These are phyloP conservation scores for Formica selysi DNA, from an alignment of 1,140 invertebrate genomes.

Conservation along the genomic window DNA sequence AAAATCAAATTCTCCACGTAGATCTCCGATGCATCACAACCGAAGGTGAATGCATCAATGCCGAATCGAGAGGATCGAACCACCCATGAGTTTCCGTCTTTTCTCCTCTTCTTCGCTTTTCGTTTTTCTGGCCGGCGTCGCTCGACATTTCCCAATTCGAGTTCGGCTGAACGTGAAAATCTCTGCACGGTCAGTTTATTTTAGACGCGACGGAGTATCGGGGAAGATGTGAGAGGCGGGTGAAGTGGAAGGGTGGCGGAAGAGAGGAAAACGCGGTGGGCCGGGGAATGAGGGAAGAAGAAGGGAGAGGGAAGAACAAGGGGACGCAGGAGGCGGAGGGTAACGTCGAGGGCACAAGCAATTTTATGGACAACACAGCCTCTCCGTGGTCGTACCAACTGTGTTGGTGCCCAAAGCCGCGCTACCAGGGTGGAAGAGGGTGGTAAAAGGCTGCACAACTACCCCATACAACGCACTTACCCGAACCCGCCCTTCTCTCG, in stretches of 20 bases:
- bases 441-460: slow-evolving; percentile 78
- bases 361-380: slow-evolving; percentile 78
- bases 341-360: slow-evolving; percentile 74
- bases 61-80: slow-evolving; percentile 50
- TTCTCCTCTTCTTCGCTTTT: slow-evolving; percentile 43
- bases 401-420: slow-evolving; percentile 57
- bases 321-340: slow-evolving; percentile 31
- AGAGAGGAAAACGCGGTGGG: slow-evolving; percentile 52
- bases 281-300: slow-evolving; percentile 18
- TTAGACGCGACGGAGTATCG: slow-evolving; percentile 70
- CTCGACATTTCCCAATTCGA: slow-evolving; percentile 69
- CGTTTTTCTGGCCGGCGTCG: slow-evolving; percentile 59
- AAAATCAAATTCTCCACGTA: slow-evolving; percentile 45
- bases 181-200: slow-evolving; percentile 79
- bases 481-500: slow-evolving; percentile 57
- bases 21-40: slow-evolving; percentile 12
- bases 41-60: slow-evolving; percentile 60
- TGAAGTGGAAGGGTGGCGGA: slow-evolving; percentile 43
- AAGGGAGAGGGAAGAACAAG: neutral
- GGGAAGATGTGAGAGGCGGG: slow-evolving; percentile 59
- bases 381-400: slow-evolving; percentile 65
- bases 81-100: slow-evolving; percentile 43
- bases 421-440: slow-evolving; percentile 72
- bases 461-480: slow-evolving; percentile 78
- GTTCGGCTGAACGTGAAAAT: slow-evolving; percentile 74